These are phyloP conservation scores for cat (Felis catus) DNA, from an alignment of 2,113 vertebrate species.

Conservation along the genomic window F.catus_Fca126_mat1.0 CM031416.1:72279501-72280000, in stretches of 20 bases:
- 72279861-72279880: background rate
- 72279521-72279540: background rate
- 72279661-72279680: background rate
- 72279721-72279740: background rate
- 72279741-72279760: background rate
- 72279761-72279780: background rate
- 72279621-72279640: background rate
- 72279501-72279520: background rate
- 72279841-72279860: background rate
- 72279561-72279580: background rate
- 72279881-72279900: background rate
- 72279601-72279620: constrained; percentile 23
- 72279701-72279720: background rate
- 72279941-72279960: background rate
- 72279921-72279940: background rate
- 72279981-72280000: background rate
- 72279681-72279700: background rate
- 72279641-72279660: background rate
- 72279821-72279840: background rate
- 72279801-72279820: background rate
- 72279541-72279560: background rate
- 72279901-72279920: background rate
- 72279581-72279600: background rate
- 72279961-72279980: background rate
- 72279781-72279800: background rate